Conservation (phyloP, 2,888 invertebrate species). For the Thyatira batis region DNA sequence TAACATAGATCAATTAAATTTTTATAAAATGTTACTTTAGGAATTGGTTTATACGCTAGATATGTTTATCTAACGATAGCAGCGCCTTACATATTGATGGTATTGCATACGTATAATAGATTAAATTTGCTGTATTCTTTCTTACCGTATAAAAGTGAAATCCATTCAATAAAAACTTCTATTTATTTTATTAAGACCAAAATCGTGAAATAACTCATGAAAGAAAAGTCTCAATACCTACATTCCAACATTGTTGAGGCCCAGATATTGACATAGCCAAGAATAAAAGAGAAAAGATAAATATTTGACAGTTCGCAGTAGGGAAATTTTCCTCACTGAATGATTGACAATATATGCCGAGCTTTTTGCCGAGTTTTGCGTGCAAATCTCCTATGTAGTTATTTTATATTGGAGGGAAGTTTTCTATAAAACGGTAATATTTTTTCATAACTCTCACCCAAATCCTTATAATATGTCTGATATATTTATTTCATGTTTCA, state of each 20-base stretch:
- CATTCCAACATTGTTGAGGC: slow-evolving; percentile 51
- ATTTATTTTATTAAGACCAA: slow-evolving; percentile 53
- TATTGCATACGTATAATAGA: no score
- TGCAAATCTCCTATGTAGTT: slow-evolving; percentile 45
- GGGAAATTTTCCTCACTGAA: slow-evolving; percentile 50
- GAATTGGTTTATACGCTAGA: no score
- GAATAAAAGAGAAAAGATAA: slow-evolving; percentile 55
- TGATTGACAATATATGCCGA: slow-evolving; percentile 59
- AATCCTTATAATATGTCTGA: slow-evolving; percentile 15
- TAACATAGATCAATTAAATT: not conserved
- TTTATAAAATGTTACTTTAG: no score
- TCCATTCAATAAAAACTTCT: slow-evolving; percentile 25
- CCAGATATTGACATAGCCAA: slow-evolving; percentile 61
- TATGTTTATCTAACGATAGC: no score
- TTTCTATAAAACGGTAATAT: slow-evolving; percentile 29
- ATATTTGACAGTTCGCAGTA: slow-evolving; percentile 65
- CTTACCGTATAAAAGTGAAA: not conserved
- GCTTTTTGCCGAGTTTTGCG: slow-evolving; percentile 41
- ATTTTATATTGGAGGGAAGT: slow-evolving; percentile 33
- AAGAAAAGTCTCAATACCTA: slow-evolving; percentile 56
- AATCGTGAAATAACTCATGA: slow-evolving; percentile 53
- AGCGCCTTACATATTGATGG: no score
- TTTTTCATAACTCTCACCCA: slow-evolving; percentile 26
- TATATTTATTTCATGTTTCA: not conserved
- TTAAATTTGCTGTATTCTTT: not conserved